Base-by-base conservation (phyloP, 2,888 invertebrate genomes). In the Microctonus hyperodae region DNA sequence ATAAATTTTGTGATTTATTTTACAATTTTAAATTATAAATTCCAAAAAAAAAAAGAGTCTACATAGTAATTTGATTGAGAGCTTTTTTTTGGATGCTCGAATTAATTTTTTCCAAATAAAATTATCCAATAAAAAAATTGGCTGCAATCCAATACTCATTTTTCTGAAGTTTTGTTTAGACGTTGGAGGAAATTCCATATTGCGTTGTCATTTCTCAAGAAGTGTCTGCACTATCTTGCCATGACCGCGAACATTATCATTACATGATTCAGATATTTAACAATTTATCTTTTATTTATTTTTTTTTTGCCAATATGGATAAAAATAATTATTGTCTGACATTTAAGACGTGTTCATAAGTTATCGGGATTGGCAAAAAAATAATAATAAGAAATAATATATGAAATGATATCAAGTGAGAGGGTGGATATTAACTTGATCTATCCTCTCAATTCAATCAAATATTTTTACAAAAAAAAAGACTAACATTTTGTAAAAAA, bases 121-220 rank as follows among this genome's bases (percentile, higher is more conserved):
- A 44, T 64, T 40, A 40, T 44, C n/a, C n/a, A 25, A 66, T 37
- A 55, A 40, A 25, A 51, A 48, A 50, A 40, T 59, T 66, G 64
- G 70, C 66, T 51, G 55, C 44, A 48, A 63, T 71, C 71, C 71
- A 71, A 64, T 35, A 48, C 35, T 68, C 59, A 53, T 63, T 67
- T 64, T 65, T 20, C n/a, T 25, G 60, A 10, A 64, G 50, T 55
- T 59, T 37, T 37, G 66, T 60, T 48, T 59, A 64, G 48, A 66
- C 63, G 10, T 51, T 40, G 23, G 67, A 56, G n/a, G 37, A 67
- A 63, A 66, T 62, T 62, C 40, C 44, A n/a, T 20, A 48, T 16
- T 22, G 48, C 9, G 1, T 7, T 22, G 22, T 50, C 63, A 23
- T 63, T 57, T 59, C 55, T 22, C 22, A 57, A 16, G 22, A 11